Evolutionary conservation across 2,888 invertebrate species (phyloP), one percentile per base, ranked within the genome.

Genomic region (Leptura quadrifasciata): DNA sequence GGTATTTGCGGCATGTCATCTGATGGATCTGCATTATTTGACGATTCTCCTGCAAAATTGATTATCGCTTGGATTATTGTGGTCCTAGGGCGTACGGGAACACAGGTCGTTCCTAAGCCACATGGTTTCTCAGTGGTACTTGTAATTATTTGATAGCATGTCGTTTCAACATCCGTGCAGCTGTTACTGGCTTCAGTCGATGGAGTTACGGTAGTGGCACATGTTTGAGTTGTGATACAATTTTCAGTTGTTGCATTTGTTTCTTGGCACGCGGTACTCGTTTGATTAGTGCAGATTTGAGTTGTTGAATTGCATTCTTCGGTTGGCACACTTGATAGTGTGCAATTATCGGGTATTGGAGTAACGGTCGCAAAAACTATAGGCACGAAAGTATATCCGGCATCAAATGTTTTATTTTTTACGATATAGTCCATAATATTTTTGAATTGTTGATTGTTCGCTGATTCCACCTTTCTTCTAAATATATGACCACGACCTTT

Each of bases 321-420:
- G 21, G 57, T 17, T 12, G 63, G 18, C 21, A 17, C 35, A 39
- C 2, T 20, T 2, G 39, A 15, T 24, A 18, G 24, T 2, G 18
- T 3, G 10, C 39, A 12, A 15, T 8, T 21, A 9, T 20, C 78
- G 10, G 75, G 27, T 69, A 58, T 72, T 1, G 79, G 76, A 20
- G 31, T 58, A 5, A 81, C 75, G 17, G 82, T 79, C 0, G 79
- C 81, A 69, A 83, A 84, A 35, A 83, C n/a, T 27, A 84, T 67
- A 1, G 84, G 84, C 12, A 82, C 78, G 55, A 79, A 82, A 12
- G 81, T 83, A 35, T 76, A 82, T 5, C 72, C 75, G 24, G 81
- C 79, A 47, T 78, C 70, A 67, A 82, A 82, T 9, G 77, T 76
- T 72, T 79, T 79, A 68, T 82, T 82, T 69, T 76, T 81, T 52